Evolutionary conservation across 2,113 vertebrate species (phyloP).

Genomic region (Nyctereutes procyonoides): DNA sequence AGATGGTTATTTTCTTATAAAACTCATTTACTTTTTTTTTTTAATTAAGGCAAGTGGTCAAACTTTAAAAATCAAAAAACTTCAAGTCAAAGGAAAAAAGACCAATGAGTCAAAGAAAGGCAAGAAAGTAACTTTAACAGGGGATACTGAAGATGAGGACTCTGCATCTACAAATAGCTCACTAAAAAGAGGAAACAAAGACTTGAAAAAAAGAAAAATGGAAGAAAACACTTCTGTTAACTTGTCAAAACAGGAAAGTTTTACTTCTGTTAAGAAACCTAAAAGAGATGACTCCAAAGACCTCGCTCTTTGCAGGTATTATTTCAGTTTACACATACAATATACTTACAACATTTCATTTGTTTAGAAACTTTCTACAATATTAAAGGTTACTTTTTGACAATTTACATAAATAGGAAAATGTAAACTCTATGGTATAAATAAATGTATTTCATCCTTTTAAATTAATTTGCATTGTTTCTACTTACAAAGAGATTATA

Average conservation of each 20-base stretch:
- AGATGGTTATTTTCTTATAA: background rate
- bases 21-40: conserved; percentile 64
- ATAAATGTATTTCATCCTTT: conserved; percentile 16
- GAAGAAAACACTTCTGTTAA: conserved; percentile 90
- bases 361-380: background rate
- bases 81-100: conserved; percentile 93
- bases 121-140: conserved; percentile 90
- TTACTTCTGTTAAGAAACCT: conserved; percentile 92
- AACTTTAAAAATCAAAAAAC: conserved; percentile 93
- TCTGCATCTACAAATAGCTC: conserved; percentile 90
- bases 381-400: background rate
- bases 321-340: background rate
- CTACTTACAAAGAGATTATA: background rate
- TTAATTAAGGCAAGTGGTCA: conserved; percentile 94
- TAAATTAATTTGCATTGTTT: conserved; percentile 35
- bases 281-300: conserved; percentile 96
- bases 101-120: conserved; percentile 92
- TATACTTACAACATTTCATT: background rate
- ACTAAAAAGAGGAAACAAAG: conserved; percentile 93
- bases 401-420: background rate
- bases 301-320: conserved; percentile 92
- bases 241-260: conserved; percentile 91
- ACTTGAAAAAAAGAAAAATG: conserved; percentile 93
- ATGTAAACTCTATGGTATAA: conserved; percentile 11
- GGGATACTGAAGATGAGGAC: conserved; percentile 92